Conservation (phyloP, 2,888 invertebrate species). For the Arctia plantaginis region DNA sequence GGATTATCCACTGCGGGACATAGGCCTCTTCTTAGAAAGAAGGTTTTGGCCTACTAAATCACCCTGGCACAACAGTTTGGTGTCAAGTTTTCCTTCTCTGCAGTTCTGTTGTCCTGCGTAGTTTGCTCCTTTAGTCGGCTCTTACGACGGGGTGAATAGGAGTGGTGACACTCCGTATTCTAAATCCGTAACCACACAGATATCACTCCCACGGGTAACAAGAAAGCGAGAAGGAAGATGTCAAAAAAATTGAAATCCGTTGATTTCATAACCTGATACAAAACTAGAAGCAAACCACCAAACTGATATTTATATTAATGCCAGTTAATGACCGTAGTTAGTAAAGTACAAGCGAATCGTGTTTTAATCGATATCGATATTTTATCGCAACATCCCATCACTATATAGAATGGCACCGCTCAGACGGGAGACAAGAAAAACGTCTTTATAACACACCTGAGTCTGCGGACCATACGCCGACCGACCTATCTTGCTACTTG, state of each 20-base stretch:
- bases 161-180: too few species aligned
- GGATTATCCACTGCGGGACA: too few species aligned
- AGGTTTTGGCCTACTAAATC: too few species aligned
- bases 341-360: background rate
- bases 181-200: too few species aligned
- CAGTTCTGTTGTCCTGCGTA: too few species aligned
- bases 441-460: slow-evolving; percentile 82
- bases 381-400: slow-evolving; percentile 42
- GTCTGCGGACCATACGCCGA: slow-evolving; percentile 60
- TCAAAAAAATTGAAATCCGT: too few species aligned
- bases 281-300: background rate
- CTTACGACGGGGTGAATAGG: too few species aligned
- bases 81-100: too few species aligned
- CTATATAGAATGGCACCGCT: slow-evolving; percentile 60
- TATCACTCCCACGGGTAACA: too few species aligned
- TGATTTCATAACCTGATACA: background rate
- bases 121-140: too few species aligned
- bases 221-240: background rate
- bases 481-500: slow-evolving; percentile 66
- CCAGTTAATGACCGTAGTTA: background rate
- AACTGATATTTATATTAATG: background rate
- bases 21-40: too few species aligned
- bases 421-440: slow-evolving; percentile 77
- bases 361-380: slow-evolving; percentile 14
- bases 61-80: too few species aligned